Conservation (phyloP, 2,113 vertebrate species). For the Dromaius novaehollandiae region DNA sequence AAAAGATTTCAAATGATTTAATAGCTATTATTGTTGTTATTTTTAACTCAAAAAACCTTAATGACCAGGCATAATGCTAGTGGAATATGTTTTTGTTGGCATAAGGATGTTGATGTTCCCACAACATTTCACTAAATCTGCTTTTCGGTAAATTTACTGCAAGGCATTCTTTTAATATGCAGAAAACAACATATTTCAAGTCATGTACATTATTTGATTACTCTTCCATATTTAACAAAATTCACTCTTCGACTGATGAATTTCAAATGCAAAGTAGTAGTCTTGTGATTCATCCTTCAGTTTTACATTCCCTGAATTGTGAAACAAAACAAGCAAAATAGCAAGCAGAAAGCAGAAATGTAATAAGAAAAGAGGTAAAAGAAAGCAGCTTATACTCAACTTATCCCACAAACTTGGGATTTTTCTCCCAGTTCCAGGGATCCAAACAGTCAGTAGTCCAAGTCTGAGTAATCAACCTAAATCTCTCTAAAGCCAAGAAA, state of each 20-base stretch:
- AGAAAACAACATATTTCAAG: slow-evolving; percentile 49
- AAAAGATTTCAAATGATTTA: slow-evolving; percentile 29
- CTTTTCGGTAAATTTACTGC: slow-evolving; percentile 50
- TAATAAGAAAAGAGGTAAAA: background rate
- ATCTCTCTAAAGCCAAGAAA: background rate
- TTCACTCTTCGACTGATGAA: slow-evolving; percentile 39
- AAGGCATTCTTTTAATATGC: slow-evolving; percentile 54
- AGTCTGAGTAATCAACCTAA: background rate
- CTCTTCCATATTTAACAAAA: slow-evolving; percentile 56
- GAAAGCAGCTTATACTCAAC: background rate
- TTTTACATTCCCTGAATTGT: slow-evolving; percentile 33
- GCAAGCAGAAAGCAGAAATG: background rate
- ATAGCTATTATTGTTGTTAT: slow-evolving; percentile 26
- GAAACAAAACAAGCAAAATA: slow-evolving; percentile 49
- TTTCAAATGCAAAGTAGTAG: slow-evolving; percentile 57
- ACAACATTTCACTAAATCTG: slow-evolving; percentile 57
- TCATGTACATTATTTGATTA: slow-evolving; percentile 43
- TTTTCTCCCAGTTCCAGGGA: no score
- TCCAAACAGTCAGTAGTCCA: background rate
- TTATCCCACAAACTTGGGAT: background rate
- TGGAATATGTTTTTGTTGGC: slow-evolving; percentile 31
- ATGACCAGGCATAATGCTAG: background rate
- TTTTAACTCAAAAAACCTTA: slow-evolving; percentile 50
- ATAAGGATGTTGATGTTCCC: slow-evolving; percentile 35
- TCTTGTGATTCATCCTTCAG: slow-evolving; percentile 46